Evolutionary conservation across 2,888 invertebrate species (phyloP), one percentile per base, ranked within the genome.

Genomic region (Spodoptera picta): DNA sequence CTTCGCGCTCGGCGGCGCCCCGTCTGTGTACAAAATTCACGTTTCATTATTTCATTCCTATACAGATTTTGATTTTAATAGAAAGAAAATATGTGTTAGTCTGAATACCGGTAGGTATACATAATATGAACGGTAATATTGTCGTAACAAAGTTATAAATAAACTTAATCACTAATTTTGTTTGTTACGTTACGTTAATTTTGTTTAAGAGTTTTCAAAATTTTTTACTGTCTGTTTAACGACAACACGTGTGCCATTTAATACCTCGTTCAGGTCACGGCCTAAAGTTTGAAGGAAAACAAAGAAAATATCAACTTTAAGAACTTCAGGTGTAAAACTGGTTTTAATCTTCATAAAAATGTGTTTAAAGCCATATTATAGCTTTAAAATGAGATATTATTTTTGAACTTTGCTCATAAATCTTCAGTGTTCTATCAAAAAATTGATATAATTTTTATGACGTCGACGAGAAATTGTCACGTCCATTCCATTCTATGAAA

Each of bases 1-100:
- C 79, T 89, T 92, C 73, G 82, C 77, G 62, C 71, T 87, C 69
- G 81, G 84, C 80, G 90, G 85, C 59, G 81, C 87, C 60, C 90
- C 91, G 68, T 93, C 93, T 91, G 66, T 48, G 53, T 31, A 46
- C 6, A 75, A 77, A 62, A 46, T 50, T 42, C 11, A 36, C 49
- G 47, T 42, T 60, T 45, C 43, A 61, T 60, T 65, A 60, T 65
- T 60, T 58, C 36, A 47, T 36, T 60, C 6, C 24, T n/a, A 47
- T 12, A 19, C 0, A 0, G 9, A 7, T 41, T 59, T 27, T 27
- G 27, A 27, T 27, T 41, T 36, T 45, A n/a, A 31, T 42, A 14
- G 9, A 6, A 19, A 44, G 14, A 9, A 36, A 64, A 36, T 46
- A 9, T 7, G 9, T 36, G 6, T 36, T 9, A 24, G n/a, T 23